Evolutionary conservation across 2,888 invertebrate species (phyloP), one percentile per base, ranked within the genome.

Genomic region (Meandrusa payeni): DNA sequence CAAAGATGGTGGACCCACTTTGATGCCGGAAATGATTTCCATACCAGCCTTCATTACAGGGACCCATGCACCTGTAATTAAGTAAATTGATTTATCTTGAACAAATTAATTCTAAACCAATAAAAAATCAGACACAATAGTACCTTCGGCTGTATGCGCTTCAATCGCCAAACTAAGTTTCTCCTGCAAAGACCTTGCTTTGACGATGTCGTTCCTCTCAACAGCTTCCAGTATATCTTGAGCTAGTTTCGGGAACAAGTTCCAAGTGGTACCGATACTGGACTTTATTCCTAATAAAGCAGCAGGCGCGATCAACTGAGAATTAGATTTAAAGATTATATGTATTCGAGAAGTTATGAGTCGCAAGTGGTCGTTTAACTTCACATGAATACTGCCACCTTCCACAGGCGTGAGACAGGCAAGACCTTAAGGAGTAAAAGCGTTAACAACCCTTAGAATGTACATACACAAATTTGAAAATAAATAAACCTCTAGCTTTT

Each of bases 11-110:
- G 90, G 89, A 0, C 93, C 93, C 26, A 92, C 83, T 46, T 91
- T 82, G 11, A 93, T 81, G 0, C 90, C 89, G 0, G 91, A 89
- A 4, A 88, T 69, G 3, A 90, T 60, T 52, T 89, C 86, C 93
- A 93, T 93, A 1, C 92, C 92, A 5, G 82, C 85, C 71, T 94
- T 94, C 92, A 93, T 92, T 9, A 90, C 88, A 3, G 91, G 89
- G 5, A 93, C 92, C 93, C 93, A 93, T 4, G 82, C 62, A 47
- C 92, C 93, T 92, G 59, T 19, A 78, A 64, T 10, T 34, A 33
- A 17, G 7, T 22, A 29, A 34, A 37, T n/a, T n/a, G n/a, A n/a
- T n/a, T n/a, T n/a, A n/a, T 11, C n/a, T 1, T 3, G 20, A 33
- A 7, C 3, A 22, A 22, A 27, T 5, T 27, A 12, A 5, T 12